These are phyloP conservation scores for Microcebus lehilahytsara DNA, from an alignment of 2,113 vertebrate genomes.

Conservation along the genomic window DNA sequence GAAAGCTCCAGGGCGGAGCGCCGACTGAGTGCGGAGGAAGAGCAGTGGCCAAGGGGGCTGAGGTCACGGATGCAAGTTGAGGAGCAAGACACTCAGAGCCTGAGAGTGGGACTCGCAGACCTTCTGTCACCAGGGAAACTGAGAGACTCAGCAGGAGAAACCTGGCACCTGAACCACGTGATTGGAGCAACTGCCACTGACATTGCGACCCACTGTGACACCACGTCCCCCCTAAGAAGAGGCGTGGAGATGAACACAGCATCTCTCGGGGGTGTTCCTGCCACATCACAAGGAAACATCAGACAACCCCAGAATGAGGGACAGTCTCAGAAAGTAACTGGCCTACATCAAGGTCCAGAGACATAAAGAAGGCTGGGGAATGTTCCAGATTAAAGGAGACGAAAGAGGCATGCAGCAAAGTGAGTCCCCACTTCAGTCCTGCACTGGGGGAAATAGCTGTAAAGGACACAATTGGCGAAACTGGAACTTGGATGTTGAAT, in stretches of 20 bases:
- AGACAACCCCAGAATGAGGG: neutral
- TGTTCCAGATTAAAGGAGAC: neutral
- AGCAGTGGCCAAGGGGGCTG: neutral
- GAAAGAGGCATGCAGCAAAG: neutral
- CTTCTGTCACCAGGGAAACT: neutral
- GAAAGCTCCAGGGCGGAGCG: neutral
- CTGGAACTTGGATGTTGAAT: fast-evolving
- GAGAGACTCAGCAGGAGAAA: neutral
- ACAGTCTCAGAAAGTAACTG: neutral
- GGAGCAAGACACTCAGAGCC: neutral
- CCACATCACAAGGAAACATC: neutral
- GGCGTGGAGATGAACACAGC: fast-evolving
- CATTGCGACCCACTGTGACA: fast-evolving
- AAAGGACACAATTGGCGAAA: neutral
- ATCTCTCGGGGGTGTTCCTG: neutral
- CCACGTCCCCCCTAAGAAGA: neutral
- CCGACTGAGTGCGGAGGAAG: too few relatives aligned
- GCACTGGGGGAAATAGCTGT: neutral
- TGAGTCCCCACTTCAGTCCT: neutral
- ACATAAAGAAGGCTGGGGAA: neutral
- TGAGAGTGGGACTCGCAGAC: neutral
- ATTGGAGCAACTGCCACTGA: fast-evolving
- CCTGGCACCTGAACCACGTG: fast-evolving
- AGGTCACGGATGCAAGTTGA: neutral
- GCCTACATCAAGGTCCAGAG: neutral